phyloP scores from a whole-genome alignment of 2,113 vertebrate genomes.

The Capricornis sumatraensis region DNA sequence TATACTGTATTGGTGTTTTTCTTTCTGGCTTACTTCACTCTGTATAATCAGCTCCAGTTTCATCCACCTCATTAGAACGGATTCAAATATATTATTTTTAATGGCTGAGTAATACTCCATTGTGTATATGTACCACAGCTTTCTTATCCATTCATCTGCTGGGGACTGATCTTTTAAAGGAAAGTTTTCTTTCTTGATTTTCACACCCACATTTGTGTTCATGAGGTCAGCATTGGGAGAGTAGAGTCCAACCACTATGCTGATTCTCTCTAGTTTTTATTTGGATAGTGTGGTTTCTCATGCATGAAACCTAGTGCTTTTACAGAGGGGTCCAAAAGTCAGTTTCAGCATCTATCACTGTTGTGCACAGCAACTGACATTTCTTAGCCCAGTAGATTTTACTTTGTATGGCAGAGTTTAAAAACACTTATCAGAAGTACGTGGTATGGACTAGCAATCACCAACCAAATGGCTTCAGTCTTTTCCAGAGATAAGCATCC shows the following conservation, averaged over 20 bases:
- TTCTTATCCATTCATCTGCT: too few species aligned
- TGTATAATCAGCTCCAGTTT: too few species aligned
- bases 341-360: neutral
- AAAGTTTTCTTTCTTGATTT: neutral
- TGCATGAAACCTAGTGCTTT: too few species aligned
- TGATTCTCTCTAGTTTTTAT: neutral
- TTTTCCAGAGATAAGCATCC: neutral
- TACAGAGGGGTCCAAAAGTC: neutral
- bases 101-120: too few species aligned
- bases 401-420: neutral
- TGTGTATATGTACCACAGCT: too few species aligned
- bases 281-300: neutral
- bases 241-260: neutral
- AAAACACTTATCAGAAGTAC: neutral
- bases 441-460: neutral
- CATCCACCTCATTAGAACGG: too few species aligned
- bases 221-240: neutral
- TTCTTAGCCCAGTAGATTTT: neutral
- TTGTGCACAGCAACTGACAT: neutral
- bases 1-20: too few species aligned
- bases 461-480: neutral
- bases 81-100: too few species aligned
- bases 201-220: neutral
- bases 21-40: too few species aligned
- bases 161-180: neutral